These are phyloP conservation scores for Eremobia ochroleuca DNA, from an alignment of 2,888 invertebrate species.

Conservation along the genomic window DNA sequence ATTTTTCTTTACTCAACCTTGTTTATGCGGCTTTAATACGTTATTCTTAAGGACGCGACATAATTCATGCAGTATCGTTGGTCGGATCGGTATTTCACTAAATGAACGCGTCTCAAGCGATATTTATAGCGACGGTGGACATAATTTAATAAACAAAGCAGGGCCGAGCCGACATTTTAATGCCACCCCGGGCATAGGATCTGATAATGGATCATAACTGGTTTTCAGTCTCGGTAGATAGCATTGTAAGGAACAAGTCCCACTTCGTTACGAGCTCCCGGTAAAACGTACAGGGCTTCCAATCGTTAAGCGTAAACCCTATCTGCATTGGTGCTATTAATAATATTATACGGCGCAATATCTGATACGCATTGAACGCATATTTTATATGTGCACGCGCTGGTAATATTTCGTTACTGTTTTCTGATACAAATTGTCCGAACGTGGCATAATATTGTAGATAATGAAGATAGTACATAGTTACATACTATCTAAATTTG, in stretches of 20 bases:
- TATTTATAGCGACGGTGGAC: conserved; percentile 89
- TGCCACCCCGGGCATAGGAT: conserved; percentile 89
- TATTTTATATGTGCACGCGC: conserved; percentile 70
- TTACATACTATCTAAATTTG: conserved; percentile 27
- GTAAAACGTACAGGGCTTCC: conserved; percentile 81
- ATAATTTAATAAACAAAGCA: conserved; percentile 91
- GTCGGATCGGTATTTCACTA: conserved; percentile 89
- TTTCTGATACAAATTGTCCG: conserved; percentile 66
- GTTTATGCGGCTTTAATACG: conserved; percentile 80
- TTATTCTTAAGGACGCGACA: conserved; percentile 85
- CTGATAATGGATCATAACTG: conserved; percentile 90
- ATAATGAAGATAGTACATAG: conserved; percentile 32
- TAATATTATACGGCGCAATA: conserved; percentile 83
- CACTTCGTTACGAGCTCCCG: conserved; percentile 88
- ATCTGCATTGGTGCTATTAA: conserved; percentile 86
- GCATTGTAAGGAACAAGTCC: conserved; percentile 89
- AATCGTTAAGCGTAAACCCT: conserved; percentile 79
- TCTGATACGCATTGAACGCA: conserved; percentile 82
- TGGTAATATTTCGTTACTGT: conserved; percentile 66
- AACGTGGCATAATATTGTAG: conserved; percentile 54
- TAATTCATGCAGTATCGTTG: conserved; percentile 88
- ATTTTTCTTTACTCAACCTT: conserved; percentile 81
- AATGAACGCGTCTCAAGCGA: conserved; percentile 87
- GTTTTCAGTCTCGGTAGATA: conserved; percentile 87
- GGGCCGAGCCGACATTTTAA: conserved; percentile 86